Percentiles rank a stretch among this genome's conserved stretches.
Conservation (phyloP, 2,888 invertebrate species). For the Pecten maximus region DNA sequence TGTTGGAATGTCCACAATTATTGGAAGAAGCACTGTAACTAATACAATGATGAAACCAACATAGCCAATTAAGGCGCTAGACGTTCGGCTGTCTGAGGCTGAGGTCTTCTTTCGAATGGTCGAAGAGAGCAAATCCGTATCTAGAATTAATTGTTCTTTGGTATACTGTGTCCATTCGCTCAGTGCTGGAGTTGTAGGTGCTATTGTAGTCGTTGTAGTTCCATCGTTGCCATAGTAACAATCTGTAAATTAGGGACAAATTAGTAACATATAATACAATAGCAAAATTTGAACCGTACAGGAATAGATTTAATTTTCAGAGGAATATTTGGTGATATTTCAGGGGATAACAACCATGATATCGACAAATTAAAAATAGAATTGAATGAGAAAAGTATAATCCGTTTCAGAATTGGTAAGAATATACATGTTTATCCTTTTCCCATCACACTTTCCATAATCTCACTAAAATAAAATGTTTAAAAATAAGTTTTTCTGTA, state of each 20-base stretch:
- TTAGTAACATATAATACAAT: no score
- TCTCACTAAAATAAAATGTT: no score
- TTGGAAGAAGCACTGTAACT: background rate
- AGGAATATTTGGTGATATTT: no score
- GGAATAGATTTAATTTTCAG: no score
- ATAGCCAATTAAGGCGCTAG: background rate
- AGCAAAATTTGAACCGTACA: no score
- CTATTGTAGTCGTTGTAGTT: background rate
- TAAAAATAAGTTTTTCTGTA: no score
- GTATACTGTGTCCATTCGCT: background rate
- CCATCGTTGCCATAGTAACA: background rate
- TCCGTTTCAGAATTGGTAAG: no score
- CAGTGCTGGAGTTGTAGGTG: background rate
- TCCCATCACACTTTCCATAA: no score
- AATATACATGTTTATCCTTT: no score
- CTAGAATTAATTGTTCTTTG: background rate
- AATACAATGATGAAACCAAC: background rate
- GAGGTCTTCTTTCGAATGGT: background rate
- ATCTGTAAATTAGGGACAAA: background rate
- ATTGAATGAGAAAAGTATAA: no score
- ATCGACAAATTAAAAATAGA: no score
- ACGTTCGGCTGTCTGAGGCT: background rate
- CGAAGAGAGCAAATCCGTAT: background rate
- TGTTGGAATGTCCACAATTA: background rate
- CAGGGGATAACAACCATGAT: no score